These are phyloP conservation scores for Cataglyphis altisquamis DNA, from an alignment of 2,888 invertebrate species.

Conservation along the genomic window DNA sequence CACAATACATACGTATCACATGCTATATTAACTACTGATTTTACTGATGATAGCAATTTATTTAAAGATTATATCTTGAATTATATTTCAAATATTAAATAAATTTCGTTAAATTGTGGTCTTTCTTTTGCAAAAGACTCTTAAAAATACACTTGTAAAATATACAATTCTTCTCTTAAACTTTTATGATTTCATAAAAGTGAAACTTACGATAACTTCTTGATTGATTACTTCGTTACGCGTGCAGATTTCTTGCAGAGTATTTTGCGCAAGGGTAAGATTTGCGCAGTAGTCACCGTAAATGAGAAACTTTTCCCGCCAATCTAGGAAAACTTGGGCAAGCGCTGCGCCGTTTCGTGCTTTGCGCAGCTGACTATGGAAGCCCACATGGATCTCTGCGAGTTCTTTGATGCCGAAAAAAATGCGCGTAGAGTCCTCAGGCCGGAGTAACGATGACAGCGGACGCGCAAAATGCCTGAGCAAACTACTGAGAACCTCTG, in stretches of 20 bases:
- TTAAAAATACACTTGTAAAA: constrained; percentile 18
- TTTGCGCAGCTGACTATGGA: constrained; percentile 93
- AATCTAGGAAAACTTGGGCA: constrained; percentile 94
- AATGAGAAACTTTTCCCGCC: constrained; percentile 95
- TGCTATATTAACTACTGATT: not conserved
- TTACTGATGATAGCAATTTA: not conserved
- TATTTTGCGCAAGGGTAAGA: constrained; percentile 95
- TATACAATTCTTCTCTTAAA: not conserved
- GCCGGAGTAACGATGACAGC: constrained; percentile 90
- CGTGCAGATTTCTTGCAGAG: constrained; percentile 92
- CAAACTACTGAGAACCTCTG: constrained; percentile 96
- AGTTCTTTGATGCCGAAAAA: constrained; percentile 97
- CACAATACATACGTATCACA: not conserved
- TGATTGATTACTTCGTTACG: constrained; percentile 90
- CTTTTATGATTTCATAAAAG: not conserved
- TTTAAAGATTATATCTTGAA: not conserved
- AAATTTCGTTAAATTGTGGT: not conserved
- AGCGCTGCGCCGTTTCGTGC: constrained; percentile 89
- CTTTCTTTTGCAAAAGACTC: not conserved
- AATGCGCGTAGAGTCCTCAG: constrained; percentile 92
- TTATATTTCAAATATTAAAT: not conserved
- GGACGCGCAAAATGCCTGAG: constrained; percentile 93
- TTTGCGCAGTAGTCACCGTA: constrained; percentile 99
- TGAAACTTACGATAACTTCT: constrained; percentile 89
- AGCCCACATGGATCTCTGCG: constrained; percentile 94